phyloP scores from a whole-genome alignment of 2,888 invertebrate genomes.

The Drosophila austrosaltans region DNA sequence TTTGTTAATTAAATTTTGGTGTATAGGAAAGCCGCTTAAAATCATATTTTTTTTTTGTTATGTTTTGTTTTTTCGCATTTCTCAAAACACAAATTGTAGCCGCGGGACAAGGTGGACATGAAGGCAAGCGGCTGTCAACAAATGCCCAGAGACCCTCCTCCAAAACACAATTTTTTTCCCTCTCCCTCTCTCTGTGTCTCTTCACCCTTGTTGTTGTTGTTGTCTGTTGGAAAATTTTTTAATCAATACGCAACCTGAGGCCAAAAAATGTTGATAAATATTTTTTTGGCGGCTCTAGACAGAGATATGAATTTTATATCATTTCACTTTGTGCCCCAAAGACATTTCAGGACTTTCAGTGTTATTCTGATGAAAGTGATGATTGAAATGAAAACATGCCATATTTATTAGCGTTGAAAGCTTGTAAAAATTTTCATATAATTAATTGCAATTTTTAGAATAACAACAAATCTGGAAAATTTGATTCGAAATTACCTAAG shows the following conservation, averaged over 20 bases:
- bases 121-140: conserved; percentile 59
- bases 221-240: conserved; percentile 56
- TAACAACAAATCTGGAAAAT: no score
- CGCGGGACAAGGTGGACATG: conserved; percentile 20
- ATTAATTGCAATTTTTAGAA: background rate
- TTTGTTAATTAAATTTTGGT: conserved; percentile 70
- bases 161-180: background rate
- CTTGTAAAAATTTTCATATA: background rate
- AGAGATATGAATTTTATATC: conserved; percentile 62
- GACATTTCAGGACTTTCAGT: background rate
- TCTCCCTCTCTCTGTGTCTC: background rate
- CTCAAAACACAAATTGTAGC: conserved; percentile 60
- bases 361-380: background rate
- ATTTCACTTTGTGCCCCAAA: conserved; percentile 31
- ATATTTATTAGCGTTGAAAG: background rate
- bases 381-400: background rate
- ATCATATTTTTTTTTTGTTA: conserved; percentile 39
- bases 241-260: conserved; percentile 69
- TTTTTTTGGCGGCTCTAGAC: conserved; percentile 45
- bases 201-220: background rate
- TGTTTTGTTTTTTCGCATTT: conserved; percentile 32
- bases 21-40: conserved; percentile 65
- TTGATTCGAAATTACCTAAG: no score
- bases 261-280: conserved; percentile 65
- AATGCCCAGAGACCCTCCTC: conserved; percentile 40